Base-by-base conservation (phyloP, 2,888 invertebrate genomes). In the Homarus gammarus region DNA sequence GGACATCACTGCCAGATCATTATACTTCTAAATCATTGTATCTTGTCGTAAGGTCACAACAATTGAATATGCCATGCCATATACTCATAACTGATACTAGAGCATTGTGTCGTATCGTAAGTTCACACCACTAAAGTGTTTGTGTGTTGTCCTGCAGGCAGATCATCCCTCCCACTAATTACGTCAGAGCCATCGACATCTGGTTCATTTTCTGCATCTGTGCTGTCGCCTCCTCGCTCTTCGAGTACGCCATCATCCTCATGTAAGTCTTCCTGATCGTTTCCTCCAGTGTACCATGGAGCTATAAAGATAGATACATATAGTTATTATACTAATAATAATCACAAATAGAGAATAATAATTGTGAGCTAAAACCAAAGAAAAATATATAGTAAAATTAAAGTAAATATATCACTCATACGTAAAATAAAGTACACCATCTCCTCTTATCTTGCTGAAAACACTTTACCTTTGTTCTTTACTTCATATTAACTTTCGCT, bases 161-260 rank as follows among this genome's bases (percentile, higher is more conserved):
- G 61, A 51, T 61, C 22, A 79, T 61, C 0, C 79, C 79, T 8
- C 56, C 79, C 22, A 36, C 79, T 12, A 79, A 79, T 22, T 79
- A 79, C 61, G 56, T 61, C n/a, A 33, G 79, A 6, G 79, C 79
- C 56, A 56, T 79, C 27, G 79, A 79, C 61, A 61, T 51, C 61
- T 79, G 79, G 79, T 79, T 79, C 61, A 56, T 79, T 36, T 56
- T 61, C 8, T 79, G 79, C 56, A 79, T 79, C 56, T 33, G 51
- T 18, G 79, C 79, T 31, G 56, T 79, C 10, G 79, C 79, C 3
- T 36, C 61, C 2, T 56, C 79, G 1, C 79, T 79, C 36, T 79
- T 79, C 79, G 56, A 79, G 61, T 79, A 79, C n/a, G 79, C 79
- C 10, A 36, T 61, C 61, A 79, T 79, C 31, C 61, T 79, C 5